Percentiles rank a stretch among this genome's conserved stretches.
Conservation (phyloP, 2,888 invertebrate species). For the Caenorhabditis wallacei region DNA sequence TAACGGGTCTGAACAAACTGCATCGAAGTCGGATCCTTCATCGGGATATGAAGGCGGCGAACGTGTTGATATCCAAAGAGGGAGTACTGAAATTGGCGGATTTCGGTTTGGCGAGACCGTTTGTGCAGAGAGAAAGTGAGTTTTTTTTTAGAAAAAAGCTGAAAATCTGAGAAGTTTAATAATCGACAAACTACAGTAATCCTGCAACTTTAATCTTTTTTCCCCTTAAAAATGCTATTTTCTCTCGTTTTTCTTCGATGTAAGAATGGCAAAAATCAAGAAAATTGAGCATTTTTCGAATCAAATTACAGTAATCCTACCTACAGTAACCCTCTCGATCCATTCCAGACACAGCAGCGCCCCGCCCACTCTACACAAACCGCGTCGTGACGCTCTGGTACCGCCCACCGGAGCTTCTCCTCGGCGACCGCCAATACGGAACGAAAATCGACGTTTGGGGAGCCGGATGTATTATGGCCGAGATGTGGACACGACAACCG, state of each 20-base stretch:
- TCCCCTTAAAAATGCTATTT: no score
- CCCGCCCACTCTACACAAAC: constrained; percentile 89
- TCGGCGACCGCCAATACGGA: constrained; percentile 90
- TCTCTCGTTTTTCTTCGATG: background rate
- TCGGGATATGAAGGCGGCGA: constrained; percentile 99
- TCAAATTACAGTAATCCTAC: no score
- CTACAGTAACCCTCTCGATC: no score
- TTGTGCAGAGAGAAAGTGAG: constrained; percentile 61
- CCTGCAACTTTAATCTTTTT: no score
- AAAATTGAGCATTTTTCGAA: background rate
- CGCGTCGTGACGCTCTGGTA: constrained; percentile 98
- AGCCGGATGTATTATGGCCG: constrained; percentile 99
- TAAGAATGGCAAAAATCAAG: background rate
- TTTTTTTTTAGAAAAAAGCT: no score
- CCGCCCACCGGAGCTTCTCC: constrained; percentile 85
- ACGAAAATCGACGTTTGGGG: constrained; percentile 95
- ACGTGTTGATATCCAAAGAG: constrained; percentile 96
- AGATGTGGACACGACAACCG: constrained; percentile 95
- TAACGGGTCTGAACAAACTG: constrained; percentile 90
- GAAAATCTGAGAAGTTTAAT: background rate
- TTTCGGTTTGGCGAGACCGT: constrained; percentile 93
- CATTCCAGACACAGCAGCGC: background rate
- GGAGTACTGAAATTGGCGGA: constrained; percentile 96
- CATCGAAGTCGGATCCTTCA: constrained; percentile 93
- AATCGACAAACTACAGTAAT: no score